Base-by-base conservation (phyloP, 2,797 vertebrate genomes). In the Bryconaethiops microstoma region DNA sequence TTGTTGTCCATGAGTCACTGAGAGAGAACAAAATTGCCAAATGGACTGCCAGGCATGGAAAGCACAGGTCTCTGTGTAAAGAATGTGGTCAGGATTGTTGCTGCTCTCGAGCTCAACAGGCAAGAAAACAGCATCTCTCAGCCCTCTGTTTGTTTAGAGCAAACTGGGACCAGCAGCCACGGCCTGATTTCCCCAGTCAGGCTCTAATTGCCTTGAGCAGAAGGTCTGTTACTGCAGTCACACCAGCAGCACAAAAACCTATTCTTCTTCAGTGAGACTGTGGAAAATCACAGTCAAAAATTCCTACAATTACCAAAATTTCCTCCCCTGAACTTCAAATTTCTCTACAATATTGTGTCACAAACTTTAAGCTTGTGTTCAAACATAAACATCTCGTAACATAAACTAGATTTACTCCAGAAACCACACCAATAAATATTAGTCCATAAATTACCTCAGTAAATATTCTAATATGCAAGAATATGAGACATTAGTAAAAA, bases 151-250 rank as follows among this genome's bases (percentile, higher is more conserved):
- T 21, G 21, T 5, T 21, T 21, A 12, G 23, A 29, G 60, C 12
- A n/a, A 48, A 29, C 13, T 19, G 7, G 45, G 48, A 60, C 35
- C 16, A 60, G 52, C 14, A 21, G 70, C 74, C 79, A 67, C 63
- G 13, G 21, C 69, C 73, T 79, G 69, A 79, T 83, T 83, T 76
- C 35, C 25, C 69, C 73, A 29, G 75, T 48, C 76, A 84, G 54
- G 39, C 60, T 76, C 67, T 73, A 77, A 83, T 76, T 77, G 73
- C 55, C 68, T 17, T 62, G 67, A 73, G 62, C 74, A 62, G 68
- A 59, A 73, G 74, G 82, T 70, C 65, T 63, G 55, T 70, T 57
- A 54, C 29, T 29, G 71, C 59, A 74, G 59, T 74, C 71, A 74
- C 71, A 40, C 70, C 77, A 35, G 19, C 65, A 42, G 39, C n/a